Base-by-base conservation (phyloP, 2,113 vertebrate genomes). In the Glaucomys volans region DNA sequence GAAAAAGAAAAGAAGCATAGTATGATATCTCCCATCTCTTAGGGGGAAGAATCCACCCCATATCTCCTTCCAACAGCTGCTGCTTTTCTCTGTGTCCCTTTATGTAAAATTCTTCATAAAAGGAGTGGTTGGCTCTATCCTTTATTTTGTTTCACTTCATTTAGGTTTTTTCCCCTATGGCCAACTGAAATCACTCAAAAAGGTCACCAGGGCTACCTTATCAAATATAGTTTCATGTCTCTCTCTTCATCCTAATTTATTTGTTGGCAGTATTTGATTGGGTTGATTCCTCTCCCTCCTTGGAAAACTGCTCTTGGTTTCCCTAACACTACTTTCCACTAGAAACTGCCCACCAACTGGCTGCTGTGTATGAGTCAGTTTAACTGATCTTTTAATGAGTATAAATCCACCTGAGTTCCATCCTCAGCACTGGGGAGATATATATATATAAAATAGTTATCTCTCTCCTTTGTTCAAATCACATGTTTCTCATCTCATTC, bases 401-500 rank as follows among this genome's bases (percentile, higher is more conserved):
- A 66, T 66, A 84, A 84, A 67, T 84, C 20, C 30, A 67, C 44
- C 18, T 50, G 62, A 4, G 28, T 47, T 66, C 11, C 8, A 22
- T 66, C 30, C 10, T 18, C 30, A 66, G 59, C 59, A 66, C 40
- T 59, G 57, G 57, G 52, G 52, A 16, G 11, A 52, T 14, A 52
- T 14, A 52, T 12, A 52, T 52, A 12, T 52, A 52, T 14, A 52
- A 13, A 52, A 8, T 69, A 80, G 76, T 84, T 80, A 11, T 72
- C 32, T 40, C 22, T 82, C 47, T 82, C 10, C 37, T 76, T 62
- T 94, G 9, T 85, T 95, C 74, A 83, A 24, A 2, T 89, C 50
- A 92, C n/a, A 74, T 85, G 8, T 86, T 97, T 90, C 74, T 79
- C 50, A 50, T 87, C 74, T 90, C 47, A 81, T 87, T 94, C 72